These are phyloP conservation scores for Ladona fulva DNA, from an alignment of 1,140 invertebrate genomes.

Conservation along the genomic window DNA sequence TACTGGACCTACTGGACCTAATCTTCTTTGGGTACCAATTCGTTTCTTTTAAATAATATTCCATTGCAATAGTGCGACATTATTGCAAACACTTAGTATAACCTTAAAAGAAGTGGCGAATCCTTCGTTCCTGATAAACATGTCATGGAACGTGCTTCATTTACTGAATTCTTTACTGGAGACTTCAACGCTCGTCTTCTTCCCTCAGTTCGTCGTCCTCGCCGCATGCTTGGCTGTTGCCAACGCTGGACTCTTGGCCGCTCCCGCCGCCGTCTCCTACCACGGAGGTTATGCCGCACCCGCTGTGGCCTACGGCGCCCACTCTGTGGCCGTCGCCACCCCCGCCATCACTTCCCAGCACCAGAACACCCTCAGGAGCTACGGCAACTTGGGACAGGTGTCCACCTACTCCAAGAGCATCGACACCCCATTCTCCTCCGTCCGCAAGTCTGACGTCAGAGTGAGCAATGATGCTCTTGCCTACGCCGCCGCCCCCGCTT, in stretches of 20 bases:
- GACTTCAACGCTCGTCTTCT: background rate
- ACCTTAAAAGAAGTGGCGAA: too few relatives aligned
- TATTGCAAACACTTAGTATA: too few relatives aligned
- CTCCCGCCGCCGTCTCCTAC: constrained; percentile 22
- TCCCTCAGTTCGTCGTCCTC: constrained; percentile 25
- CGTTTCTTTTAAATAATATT: too few relatives aligned
- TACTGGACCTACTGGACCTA: too few relatives aligned
- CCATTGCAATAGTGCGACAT: too few relatives aligned
- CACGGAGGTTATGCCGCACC: background rate
- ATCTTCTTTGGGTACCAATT: too few relatives aligned
- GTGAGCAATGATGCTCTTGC: constrained; percentile 32
- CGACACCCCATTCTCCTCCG: constrained; percentile 33
- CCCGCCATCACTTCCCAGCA: constrained; percentile 29
- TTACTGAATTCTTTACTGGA: background rate
- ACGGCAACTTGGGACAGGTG: constrained; percentile 32
- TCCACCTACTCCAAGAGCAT: constrained; percentile 33
- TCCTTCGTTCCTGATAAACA: too few relatives aligned
- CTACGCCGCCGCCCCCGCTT: constrained; percentile 24
- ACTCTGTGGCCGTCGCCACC: constrained; percentile 16
- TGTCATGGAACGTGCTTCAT: too few relatives aligned
- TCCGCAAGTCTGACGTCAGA: constrained; percentile 34
- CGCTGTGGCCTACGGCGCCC: constrained; percentile 23
- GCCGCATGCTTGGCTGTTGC: constrained; percentile 29
- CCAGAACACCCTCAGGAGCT: constrained; percentile 31
- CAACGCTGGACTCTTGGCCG: constrained; percentile 25